Conservation (phyloP, 2,888 invertebrate species). For the Orchesellides sinensis region DNA sequence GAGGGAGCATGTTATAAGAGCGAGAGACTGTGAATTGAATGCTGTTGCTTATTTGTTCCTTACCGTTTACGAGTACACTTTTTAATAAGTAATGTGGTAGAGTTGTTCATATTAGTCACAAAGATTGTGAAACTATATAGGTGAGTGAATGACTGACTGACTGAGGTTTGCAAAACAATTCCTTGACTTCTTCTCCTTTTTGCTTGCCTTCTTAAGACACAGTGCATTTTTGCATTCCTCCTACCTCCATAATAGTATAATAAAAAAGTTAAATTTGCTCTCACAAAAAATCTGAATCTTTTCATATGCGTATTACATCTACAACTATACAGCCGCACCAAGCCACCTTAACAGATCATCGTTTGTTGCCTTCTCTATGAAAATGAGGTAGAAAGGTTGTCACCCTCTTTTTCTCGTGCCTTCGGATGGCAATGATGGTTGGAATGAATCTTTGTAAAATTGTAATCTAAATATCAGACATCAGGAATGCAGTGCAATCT, state of each 20-base stretch:
- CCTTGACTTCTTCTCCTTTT: conserved; percentile 56
- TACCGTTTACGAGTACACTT: background rate
- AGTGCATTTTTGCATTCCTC: conserved; percentile 39
- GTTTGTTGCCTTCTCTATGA: conserved; percentile 61
- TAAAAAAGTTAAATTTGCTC: conserved; percentile 38
- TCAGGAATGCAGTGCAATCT: no score
- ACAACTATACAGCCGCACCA: background rate
- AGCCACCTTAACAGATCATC: background rate
- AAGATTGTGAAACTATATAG: conserved; percentile 55
- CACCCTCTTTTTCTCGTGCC: conserved; percentile 59
- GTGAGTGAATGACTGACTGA: conserved; percentile 58
- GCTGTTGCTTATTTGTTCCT: conserved; percentile 1
- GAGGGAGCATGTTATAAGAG: conserved; percentile 16
- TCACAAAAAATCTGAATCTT: conserved; percentile 30
- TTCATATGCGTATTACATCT: conserved; percentile 9
- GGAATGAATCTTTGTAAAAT: conserved; percentile 19
- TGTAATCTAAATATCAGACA: no score
- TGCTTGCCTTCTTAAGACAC: conserved; percentile 56
- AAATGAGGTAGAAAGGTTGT: conserved; percentile 69
- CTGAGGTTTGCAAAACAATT: conserved; percentile 57
- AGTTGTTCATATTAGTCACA: conserved; percentile 30
- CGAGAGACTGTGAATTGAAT: conserved; percentile 15
- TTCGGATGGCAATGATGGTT: conserved; percentile 19
- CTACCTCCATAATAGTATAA: conserved; percentile 53
- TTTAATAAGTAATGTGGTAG: no score